These are phyloP conservation scores for Apocrypta bakeri DNA, from an alignment of 1,140 invertebrate species.

Conservation along the genomic window DNA sequence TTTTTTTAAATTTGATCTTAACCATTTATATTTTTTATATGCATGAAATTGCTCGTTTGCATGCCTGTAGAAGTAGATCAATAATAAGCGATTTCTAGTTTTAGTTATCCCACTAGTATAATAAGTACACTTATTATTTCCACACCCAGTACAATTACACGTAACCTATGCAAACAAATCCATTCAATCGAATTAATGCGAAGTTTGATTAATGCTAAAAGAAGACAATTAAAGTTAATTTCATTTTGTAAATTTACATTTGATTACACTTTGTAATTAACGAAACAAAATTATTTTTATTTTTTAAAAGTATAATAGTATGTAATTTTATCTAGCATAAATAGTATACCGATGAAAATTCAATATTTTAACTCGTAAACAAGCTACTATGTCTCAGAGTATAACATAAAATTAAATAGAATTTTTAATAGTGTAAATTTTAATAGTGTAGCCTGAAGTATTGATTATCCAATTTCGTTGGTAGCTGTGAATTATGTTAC, in stretches of 20 bases:
- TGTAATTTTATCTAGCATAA: background rate
- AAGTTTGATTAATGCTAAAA: conserved; percentile 27
- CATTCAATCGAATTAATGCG: background rate
- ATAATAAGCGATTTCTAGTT: conserved; percentile 1
- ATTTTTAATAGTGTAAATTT: too few species aligned
- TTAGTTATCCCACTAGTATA: background rate
- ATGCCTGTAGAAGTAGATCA: conserved; percentile 29
- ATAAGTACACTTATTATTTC: too few species aligned
- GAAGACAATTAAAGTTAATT: too few species aligned
- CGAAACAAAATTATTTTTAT: too few species aligned
- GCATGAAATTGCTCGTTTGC: conserved; percentile 12
- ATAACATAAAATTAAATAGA: too few species aligned
- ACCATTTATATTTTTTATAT: conserved; percentile 8
- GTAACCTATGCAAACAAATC: background rate
- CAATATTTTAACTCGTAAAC: background rate
- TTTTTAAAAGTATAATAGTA: background rate
- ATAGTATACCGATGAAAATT: background rate
- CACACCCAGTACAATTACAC: conserved; percentile 31
- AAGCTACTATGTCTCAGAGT: too few species aligned
- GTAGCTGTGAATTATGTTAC: background rate
- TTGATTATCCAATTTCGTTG: too few species aligned
- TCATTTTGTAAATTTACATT: too few species aligned
- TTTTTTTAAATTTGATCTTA: conserved; percentile 31
- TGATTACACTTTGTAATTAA: too few species aligned
- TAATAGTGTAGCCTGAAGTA: too few species aligned